Evolutionary conservation across 2,888 invertebrate species (phyloP).

Genomic region (Cheilosia vernalis): DNA sequence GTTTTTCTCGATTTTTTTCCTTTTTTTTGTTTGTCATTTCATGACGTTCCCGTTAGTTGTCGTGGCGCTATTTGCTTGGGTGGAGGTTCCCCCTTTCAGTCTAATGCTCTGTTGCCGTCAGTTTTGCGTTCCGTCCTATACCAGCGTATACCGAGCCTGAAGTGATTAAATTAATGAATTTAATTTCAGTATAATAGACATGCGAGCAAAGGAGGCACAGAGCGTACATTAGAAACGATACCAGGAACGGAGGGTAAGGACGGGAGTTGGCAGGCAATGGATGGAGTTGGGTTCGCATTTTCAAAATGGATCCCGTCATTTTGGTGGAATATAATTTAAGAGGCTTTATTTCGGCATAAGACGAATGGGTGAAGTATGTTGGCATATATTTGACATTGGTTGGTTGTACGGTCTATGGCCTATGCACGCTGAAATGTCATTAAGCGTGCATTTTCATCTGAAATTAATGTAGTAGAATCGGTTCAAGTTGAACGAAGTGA

Average conservation of each 20-base stretch:
- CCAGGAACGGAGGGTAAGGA: background rate
- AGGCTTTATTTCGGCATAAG: no score
- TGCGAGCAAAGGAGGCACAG: slow-evolving; percentile 18
- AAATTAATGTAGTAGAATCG: no score
- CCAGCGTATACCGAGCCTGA: slow-evolving; percentile 7
- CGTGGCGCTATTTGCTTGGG: background rate
- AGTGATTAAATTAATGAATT: slow-evolving; percentile 71
- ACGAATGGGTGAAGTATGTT: no score
- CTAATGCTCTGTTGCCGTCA: slow-evolving; percentile 49
- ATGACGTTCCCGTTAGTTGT: slow-evolving; percentile 8
- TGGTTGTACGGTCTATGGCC: no score
- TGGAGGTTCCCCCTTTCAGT: slow-evolving; percentile 28
- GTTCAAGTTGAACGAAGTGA: no score
- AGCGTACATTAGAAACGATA: slow-evolving; percentile 19
- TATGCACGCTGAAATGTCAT: no score
- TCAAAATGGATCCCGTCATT: slow-evolving; percentile 16
- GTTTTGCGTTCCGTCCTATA: slow-evolving; percentile 29
- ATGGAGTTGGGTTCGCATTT: background rate
- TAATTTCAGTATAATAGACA: slow-evolving; percentile 68
- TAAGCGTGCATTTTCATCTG: no score
- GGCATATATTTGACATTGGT: no score
- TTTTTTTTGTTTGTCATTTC: slow-evolving; percentile 2
- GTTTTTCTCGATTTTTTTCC: slow-evolving; percentile 10
- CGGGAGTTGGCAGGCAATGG: background rate
- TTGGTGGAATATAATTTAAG: background rate